Evolutionary conservation across 2,797 vertebrate species (phyloP), one percentile per base, ranked within the genome.

Genomic region (Myotis vivesi): DNA sequence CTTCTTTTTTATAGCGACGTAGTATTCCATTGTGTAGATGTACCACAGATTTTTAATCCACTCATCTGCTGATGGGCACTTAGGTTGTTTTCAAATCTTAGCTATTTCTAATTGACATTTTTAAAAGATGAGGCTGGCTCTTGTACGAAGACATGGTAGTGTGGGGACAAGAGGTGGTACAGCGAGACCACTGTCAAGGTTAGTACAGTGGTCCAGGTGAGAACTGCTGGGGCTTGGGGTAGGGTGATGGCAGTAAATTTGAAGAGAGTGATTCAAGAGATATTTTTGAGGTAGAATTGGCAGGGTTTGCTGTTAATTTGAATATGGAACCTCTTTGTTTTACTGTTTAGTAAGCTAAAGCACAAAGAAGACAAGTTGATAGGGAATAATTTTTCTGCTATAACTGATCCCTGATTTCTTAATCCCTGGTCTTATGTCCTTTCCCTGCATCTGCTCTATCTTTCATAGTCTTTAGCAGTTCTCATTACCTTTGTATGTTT

Each of bases 401-500:
- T 66, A 68, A 41, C 28, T 36, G 36, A 88, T 55, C 41, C 19
- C 75, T 69, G 53, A 92, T 90, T 81, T 85, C 28, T 55, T 79
- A 77, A 68, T 23, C 83, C 53, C 38, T 44, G 6, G 33, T 66
- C 30, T 87, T 46, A 33, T 82, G 30, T 71, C 91, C 59, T 59
- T 59, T 88, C 51, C 46, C 71, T 73, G 22, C 12, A 68, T 41
- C 41, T 41, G 85, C 59, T 85, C 73, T 57, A 51, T 62, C 85
- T 62, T 84, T 79, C 11, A 53, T 90, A 72, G 38, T 75, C 71
- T 80, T 90, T 30, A 77, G 72, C 82, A 92, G 23, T 87, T 75
- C 23, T 87, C 79, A 57, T n/a, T 66, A 38, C 49, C n/a, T 49
- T 84, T 88, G 38, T 93, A 73, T 87, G 68, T 94, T 87, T 13